A percentile compares a stretch with the other conserved stretches of the same genome.
Conservation (phyloP, 2,888 invertebrate genomes). For the Hypena proboscidalis region DNA sequence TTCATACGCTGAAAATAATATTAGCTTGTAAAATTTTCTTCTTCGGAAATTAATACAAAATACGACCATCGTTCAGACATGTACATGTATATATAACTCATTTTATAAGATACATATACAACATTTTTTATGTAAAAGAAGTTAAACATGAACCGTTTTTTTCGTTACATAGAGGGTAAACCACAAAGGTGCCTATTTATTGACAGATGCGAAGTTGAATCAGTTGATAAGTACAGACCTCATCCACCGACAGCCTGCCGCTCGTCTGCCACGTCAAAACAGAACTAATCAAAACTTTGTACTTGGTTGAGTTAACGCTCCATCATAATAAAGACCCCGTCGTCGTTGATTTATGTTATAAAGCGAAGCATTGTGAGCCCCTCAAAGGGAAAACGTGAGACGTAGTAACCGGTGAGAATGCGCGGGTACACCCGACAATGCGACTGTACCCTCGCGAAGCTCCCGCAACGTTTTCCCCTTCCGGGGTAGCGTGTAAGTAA, state of each 20-base stretch:
- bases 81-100: slow-evolving; percentile 48
- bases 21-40: slow-evolving; percentile 65
- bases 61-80: slow-evolving; percentile 46
- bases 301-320: slow-evolving; percentile 27
- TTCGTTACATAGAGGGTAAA: slow-evolving; percentile 42
- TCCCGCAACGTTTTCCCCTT: slow-evolving; percentile 73
- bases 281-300: slow-evolving; percentile 37
- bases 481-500: slow-evolving; percentile 58
- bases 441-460: slow-evolving; percentile 74
- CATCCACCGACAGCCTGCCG: slow-evolving; percentile 51
- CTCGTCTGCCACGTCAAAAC: slow-evolving; percentile 56
- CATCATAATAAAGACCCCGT: slow-evolving; percentile 34
- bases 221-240: slow-evolving; percentile 44
- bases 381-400: slow-evolving; percentile 75
- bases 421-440: slow-evolving; percentile 67
- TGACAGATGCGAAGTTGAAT: slow-evolving; percentile 43
- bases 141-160: slow-evolving; percentile 30
- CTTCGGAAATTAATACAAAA: slow-evolving; percentile 58
- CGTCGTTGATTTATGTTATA: slow-evolving; percentile 48
- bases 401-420: slow-evolving; percentile 58
- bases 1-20: slow-evolving; percentile 67
- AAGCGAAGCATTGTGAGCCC: slow-evolving; percentile 70
- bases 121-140: slow-evolving; percentile 42
- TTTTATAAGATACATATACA: slow-evolving; percentile 48
- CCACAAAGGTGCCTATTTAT: slow-evolving; percentile 46